Evolutionary conservation across 2,888 invertebrate genomes (phyloP), one percentile per base, ranked within the genome.

Genomic region (Alcis repandata): DNA sequence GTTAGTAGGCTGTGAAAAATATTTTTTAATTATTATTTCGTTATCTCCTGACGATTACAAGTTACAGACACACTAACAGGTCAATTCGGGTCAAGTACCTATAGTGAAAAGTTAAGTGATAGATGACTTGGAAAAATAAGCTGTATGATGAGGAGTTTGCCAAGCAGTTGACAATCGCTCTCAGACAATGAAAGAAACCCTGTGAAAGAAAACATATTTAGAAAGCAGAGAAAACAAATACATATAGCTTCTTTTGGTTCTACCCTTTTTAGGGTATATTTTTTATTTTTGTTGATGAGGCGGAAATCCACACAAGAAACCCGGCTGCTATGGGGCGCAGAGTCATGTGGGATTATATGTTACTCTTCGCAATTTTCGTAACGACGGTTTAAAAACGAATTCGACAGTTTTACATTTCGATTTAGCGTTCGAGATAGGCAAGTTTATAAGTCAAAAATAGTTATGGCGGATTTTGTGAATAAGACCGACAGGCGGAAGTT

Each of bases 161-260:
- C 66, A 67, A 82, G 78, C 82, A 78, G 79, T 83, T 79, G 79
- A 81, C 76, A 80, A 79, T 72, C 77, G 70, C 52, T 69, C 72
- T 72, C 68, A 48, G 33, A 64, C 59, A 59, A 59, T 41, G 27
- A 27, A 27, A 27, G 27, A 27, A 27, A 36, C 17, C 13, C 19
- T 61, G 52, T 53, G 53, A 48, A 52, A 52, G 36, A 48, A 32
- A 63, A 63, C 53, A 41, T 53, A 51, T 56, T 60, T 66, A 54
- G 54, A 36, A 40, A 49, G 17, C 58, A 59, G 22, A 6, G 33
- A 61, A 48, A 61, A 62, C n/a, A 62, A 51, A 62, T n/a, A 48
- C n/a, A n/a, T 22, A 15, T 49, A 17, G 40, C 20, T 19, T 17
- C 22, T 41, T 49, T 46, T 43, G 20, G 27, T 48, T 36, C 27